Percentiles rank a stretch among this genome's conserved stretches.
Conservation (phyloP, 2,888 invertebrate species). For the Lochmaea crataegi region DNA sequence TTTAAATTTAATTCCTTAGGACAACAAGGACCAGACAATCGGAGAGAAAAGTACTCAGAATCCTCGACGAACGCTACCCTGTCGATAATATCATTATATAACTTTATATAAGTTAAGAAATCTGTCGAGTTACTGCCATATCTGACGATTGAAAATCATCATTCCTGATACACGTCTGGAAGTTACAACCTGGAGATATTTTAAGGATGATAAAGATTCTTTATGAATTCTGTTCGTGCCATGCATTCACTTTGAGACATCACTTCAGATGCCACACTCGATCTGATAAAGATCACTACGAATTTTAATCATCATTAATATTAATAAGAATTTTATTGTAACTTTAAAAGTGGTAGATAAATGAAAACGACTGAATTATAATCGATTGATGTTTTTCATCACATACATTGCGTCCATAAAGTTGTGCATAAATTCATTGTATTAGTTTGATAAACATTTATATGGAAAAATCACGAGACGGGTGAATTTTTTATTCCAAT, state of each 20-base stretch:
- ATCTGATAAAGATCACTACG: conserved; percentile 8
- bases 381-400: too few species aligned
- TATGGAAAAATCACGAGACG: too few species aligned
- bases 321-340: background rate
- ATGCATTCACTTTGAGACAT: conserved; percentile 27
- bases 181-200: conserved; percentile 26
- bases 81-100: background rate
- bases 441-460: too few species aligned
- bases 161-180: conserved; percentile 26
- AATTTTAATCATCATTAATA: conserved; percentile 5
- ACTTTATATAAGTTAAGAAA: background rate
- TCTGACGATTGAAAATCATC: conserved; percentile 22
- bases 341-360: background rate
- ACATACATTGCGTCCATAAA: too few species aligned
- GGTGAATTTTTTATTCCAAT: too few species aligned
- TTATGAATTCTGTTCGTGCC: conserved; percentile 32
- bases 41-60: too few species aligned
- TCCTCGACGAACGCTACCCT: background rate
- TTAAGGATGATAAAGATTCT: conserved; percentile 18
- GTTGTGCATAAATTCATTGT: too few species aligned
- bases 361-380: too few species aligned
- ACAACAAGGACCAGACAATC: too few species aligned
- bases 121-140: background rate
- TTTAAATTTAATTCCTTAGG: too few species aligned
- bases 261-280: conserved; percentile 19